Evolutionary conservation across 2,888 invertebrate genomes (phyloP).

Genomic region (Eretmocerus hayati): DNA sequence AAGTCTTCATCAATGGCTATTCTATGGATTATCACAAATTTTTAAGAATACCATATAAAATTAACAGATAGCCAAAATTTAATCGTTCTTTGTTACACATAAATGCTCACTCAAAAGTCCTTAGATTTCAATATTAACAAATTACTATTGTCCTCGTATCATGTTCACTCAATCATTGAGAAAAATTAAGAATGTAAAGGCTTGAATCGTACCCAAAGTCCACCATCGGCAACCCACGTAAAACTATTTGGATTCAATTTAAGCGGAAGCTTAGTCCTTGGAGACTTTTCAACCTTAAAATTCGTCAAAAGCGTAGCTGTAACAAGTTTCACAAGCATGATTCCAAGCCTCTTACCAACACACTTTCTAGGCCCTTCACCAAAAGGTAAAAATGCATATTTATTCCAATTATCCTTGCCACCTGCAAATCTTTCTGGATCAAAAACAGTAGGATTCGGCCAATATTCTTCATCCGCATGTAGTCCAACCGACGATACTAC

Average conservation of each 20-base stretch:
- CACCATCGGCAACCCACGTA: conserved; percentile 8
- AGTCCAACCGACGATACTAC: conserved; percentile 21
- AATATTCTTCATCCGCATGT: conserved; percentile 29
- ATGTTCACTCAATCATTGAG: neutral
- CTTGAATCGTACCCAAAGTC: conserved; percentile 25
- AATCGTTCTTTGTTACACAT: too few relatives aligned
- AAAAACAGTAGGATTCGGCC: conserved; percentile 29
- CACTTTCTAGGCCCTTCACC: conserved; percentile 36
- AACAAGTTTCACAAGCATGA: conserved; percentile 28
- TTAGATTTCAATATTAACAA: too few relatives aligned
- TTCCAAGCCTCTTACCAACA: conserved; percentile 32
- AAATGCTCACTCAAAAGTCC: too few relatives aligned
- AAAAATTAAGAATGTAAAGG: neutral
- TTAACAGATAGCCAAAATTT: too few relatives aligned
- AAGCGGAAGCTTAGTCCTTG: conserved; percentile 26
- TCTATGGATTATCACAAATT: too few relatives aligned
- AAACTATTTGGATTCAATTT: conserved; percentile 4
- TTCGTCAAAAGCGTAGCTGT: conserved; percentile 24
- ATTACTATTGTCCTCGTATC: too few relatives aligned
- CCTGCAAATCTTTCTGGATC: conserved; percentile 33
- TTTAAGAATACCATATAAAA: too few relatives aligned
- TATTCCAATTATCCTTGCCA: conserved; percentile 22
- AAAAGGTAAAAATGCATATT: conserved; percentile 31
- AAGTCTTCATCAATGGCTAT: too few relatives aligned
- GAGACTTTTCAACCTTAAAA: conserved; percentile 26